Evolutionary conservation across 2,113 vertebrate species (phyloP).

Genomic region (Leucosticte australis): DNA sequence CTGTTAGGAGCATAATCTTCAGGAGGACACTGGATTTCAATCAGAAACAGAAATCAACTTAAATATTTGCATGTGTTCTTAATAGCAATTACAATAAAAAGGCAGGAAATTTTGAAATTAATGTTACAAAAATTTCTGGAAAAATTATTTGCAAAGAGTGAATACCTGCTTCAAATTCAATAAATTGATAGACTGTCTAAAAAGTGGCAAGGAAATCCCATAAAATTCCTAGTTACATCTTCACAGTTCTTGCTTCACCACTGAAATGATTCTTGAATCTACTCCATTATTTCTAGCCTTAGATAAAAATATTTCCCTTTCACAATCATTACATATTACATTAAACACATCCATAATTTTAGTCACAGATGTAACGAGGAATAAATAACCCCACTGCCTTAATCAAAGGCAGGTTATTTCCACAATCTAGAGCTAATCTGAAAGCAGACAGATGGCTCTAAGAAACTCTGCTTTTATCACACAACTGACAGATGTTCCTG

Average conservation of each 20-base stretch:
- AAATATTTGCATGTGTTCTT: neutral
- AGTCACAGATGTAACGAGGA: neutral
- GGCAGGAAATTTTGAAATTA: neutral
- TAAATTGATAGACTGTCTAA: neutral
- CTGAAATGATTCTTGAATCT: neutral
- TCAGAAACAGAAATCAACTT: neutral
- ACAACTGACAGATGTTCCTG: slow-evolving; percentile 4
- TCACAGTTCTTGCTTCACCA: neutral
- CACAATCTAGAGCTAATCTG: neutral
- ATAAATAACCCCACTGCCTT: neutral
- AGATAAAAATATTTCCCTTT: neutral
- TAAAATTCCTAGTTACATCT: neutral
- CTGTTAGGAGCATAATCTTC: neutral
- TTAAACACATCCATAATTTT: neutral
- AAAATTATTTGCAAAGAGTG: neutral
- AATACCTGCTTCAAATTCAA: neutral
- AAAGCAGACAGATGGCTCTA: slow-evolving; percentile 2
- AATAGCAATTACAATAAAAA: neutral
- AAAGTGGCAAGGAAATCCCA: neutral
- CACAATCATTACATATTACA: neutral
- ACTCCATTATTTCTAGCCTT: neutral
- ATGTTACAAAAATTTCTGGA: neutral
- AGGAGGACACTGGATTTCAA: neutral
- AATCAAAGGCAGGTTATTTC: slow-evolving; percentile 1
- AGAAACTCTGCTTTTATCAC: neutral